Percentiles rank a stretch among this genome's conserved stretches.
These are phyloP conservation scores for Stegana nigrithorax DNA, from an alignment of 2,888 invertebrate species.

Conservation along the genomic window DNA sequence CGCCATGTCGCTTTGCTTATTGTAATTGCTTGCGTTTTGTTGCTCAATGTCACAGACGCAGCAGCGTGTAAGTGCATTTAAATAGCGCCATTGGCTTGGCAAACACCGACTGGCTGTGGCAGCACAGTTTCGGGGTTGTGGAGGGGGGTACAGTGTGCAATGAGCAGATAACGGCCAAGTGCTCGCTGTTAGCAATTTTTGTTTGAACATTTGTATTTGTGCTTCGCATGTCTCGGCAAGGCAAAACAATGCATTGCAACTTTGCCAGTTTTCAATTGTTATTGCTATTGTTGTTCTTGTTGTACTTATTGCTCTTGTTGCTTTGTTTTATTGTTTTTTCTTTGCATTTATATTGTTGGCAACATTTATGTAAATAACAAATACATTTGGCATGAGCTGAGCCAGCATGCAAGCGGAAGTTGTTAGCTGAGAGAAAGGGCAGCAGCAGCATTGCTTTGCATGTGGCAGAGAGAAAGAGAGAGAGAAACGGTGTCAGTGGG, in stretches of 20 bases:
- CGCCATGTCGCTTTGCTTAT: too few relatives aligned
- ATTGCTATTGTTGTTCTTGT: constrained; percentile 5
- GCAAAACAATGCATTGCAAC: constrained; percentile 11
- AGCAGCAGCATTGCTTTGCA: too few relatives aligned
- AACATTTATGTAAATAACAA: constrained; percentile 21
- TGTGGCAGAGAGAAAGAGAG: too few relatives aligned
- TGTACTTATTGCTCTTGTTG: not conserved
- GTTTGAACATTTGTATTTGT: constrained; percentile 14
- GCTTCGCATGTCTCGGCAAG: not conserved
- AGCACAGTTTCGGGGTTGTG: too few relatives aligned
- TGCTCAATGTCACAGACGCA: constrained; percentile 7
- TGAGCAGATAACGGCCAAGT: not conserved
- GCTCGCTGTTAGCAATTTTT: not conserved
- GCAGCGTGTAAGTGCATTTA: constrained; percentile 5
- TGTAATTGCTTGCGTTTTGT: constrained; percentile 54
- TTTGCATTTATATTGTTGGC: constrained; percentile 3
- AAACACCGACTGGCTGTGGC: too few relatives aligned
- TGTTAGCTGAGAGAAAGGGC: too few relatives aligned
- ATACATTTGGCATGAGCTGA: too few relatives aligned
- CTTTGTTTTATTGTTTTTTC: not conserved
- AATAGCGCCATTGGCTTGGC: not conserved
- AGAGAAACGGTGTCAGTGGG: too few relatives aligned
- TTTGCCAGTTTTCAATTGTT: constrained; percentile 12
- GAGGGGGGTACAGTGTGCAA: not conserved
- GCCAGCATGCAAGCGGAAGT: too few relatives aligned